These are phyloP conservation scores for Cladorhizidae sp. DNA, from an alignment of 37 sponge, comb jelly and placozoan genomes.

Conservation along the genomic window DNA sequence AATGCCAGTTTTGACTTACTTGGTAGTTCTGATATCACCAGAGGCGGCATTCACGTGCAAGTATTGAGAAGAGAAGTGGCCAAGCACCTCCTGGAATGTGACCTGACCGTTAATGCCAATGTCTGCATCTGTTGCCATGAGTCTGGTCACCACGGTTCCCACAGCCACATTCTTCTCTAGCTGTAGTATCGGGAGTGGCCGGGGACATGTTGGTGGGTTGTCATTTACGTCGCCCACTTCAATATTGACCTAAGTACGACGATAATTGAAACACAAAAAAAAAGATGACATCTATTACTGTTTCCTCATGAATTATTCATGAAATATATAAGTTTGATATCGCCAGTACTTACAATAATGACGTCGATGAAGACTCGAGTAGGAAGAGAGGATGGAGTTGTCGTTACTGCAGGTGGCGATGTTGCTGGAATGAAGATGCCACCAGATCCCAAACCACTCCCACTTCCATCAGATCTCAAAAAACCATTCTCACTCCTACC, in stretches of 20 bases:
- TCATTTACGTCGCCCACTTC: slow-evolving; percentile 69
- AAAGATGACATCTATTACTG: too few relatives aligned
- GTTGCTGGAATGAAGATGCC: slow-evolving; percentile 23
- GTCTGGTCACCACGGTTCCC: slow-evolving; percentile 4
- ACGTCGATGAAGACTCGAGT: too few relatives aligned
- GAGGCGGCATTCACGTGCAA: slow-evolving; percentile 35
- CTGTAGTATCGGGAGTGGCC: neutral
- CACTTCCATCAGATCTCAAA: too few relatives aligned
- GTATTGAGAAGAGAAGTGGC: neutral
- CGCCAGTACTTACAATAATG: too few relatives aligned
- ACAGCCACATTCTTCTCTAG: slow-evolving; percentile 11
- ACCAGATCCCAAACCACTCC: neutral
- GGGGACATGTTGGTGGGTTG: slow-evolving; percentile 59
- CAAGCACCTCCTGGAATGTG: neutral
- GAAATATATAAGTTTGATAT: too few relatives aligned
- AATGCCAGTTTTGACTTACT: slow-evolving; percentile 11
- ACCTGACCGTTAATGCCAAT: slow-evolving; percentile 30
- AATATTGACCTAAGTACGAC: slow-evolving; percentile 34
- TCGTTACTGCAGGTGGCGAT: neutral
- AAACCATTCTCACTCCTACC: neutral
- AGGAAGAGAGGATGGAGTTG: too few relatives aligned
- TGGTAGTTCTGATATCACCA: slow-evolving; percentile 40
- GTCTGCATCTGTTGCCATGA: slow-evolving; percentile 54
- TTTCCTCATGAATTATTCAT: too few relatives aligned
- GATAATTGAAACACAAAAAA: too few relatives aligned